These are phyloP conservation scores for Lithophane semibrunnea DNA, from an alignment of 2,888 invertebrate species.

Conservation along the genomic window DNA sequence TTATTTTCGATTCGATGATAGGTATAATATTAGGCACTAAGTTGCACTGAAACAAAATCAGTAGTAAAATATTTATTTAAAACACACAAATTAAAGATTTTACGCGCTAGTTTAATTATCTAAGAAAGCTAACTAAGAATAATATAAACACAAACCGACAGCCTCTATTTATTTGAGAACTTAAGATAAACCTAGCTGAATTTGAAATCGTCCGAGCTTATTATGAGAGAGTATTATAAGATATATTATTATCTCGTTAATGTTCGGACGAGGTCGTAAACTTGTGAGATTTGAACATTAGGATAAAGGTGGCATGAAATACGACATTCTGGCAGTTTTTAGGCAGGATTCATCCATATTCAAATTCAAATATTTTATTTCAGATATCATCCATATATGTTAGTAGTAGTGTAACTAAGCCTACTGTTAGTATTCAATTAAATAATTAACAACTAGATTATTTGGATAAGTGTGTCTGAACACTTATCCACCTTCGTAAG, in stretches of 20 bases:
- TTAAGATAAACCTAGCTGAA: constrained; percentile 20
- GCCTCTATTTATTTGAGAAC: background rate
- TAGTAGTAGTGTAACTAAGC: too few species aligned
- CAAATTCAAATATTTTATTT: too few species aligned
- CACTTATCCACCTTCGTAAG: too few species aligned
- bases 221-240: constrained; percentile 36
- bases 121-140: background rate
- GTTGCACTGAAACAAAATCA: background rate
- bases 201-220: constrained; percentile 32
- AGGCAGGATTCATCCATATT: background rate
- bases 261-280: constrained; percentile 48
- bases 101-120: background rate
- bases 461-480: too few species aligned
- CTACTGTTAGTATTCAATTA: too few species aligned
- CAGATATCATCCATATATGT: too few species aligned
- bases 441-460: too few species aligned
- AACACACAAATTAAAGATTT: background rate
- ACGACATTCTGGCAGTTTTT: constrained; percentile 1
- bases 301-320: constrained; percentile 41
- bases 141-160: background rate
- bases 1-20: background rate
- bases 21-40: background rate
- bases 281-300: constrained; percentile 44
- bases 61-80: background rate
- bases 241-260: constrained; percentile 40